Base-by-base conservation (phyloP, 2,113 vertebrate genomes). In the Dipodomys merriami region DNA sequence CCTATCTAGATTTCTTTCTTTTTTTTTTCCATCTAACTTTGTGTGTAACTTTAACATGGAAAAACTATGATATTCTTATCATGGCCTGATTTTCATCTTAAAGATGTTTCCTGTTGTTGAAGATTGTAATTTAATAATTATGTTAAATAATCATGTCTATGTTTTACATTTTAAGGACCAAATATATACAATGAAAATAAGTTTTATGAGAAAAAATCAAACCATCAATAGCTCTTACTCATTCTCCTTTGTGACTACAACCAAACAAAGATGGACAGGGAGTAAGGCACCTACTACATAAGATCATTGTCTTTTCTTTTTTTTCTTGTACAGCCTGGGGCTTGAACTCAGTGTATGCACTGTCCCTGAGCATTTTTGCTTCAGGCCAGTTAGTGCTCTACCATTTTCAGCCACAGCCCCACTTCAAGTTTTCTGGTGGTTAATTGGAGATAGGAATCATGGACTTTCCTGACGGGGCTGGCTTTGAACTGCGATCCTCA, bases 141-240 rank as follows among this genome's bases (percentile, higher is more conserved):
- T 84, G 84, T 53, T 88, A 33, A 7, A 88, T 23, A 46, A 91
- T n/a, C n/a, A 80, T 67, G 16, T 83, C 79, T 95, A 49, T 86
- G 18, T 83, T 94, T 86, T 79, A 78, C 77, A 92, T 67, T 83
- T 11, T 83, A 65, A 71, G 74, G 53, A 71, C 39, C 30, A 88
- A 94, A 80, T 53, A 79, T 7, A 87, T 39, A 83, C 1, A 53
- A 69, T 92, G 57, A 90, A 93, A 94, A 91, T 67, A 81, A 88
- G 81, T 22, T 57, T 30, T 53, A 83, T 46, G n/a, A 71, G 18
- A 57, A 57, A 57, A 68, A 85, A 88, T 65, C 62, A 88, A 57
- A 29, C 85, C 79, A 85, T 83, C 79, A 35, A 87, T 15, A 49
- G 49, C 35, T 80, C 35, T 84, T 80, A 93, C 23, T 76, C 20